These are phyloP conservation scores for Eriosoma lanigerum DNA, from an alignment of 1,140 invertebrate genomes.

Conservation along the genomic window DNA sequence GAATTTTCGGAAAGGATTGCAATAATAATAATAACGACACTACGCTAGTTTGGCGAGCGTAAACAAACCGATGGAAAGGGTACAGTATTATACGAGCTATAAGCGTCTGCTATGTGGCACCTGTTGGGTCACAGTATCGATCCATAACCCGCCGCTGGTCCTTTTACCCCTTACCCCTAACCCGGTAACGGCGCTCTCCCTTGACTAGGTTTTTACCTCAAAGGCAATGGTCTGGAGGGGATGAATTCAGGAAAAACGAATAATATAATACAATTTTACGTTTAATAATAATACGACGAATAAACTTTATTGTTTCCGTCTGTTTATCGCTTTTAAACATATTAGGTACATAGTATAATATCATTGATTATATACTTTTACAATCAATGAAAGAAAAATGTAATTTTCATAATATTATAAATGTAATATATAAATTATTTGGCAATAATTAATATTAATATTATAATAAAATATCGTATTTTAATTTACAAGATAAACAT, in stretches of 20 bases:
- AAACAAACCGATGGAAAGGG: not conserved
- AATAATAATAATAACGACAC: too few species aligned
- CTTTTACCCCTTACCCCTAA: constrained; percentile 3
- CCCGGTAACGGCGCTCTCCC: not conserved
- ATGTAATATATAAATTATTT: too few species aligned
- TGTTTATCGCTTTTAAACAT: not conserved
- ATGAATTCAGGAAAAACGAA: constrained; percentile 1
- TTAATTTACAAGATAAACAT: too few species aligned
- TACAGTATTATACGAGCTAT: too few species aligned
- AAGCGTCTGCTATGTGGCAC: constrained; percentile 34
- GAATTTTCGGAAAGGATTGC: too few species aligned
- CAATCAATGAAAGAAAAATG: too few species aligned
- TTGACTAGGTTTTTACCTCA: not conserved
- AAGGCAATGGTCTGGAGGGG: not conserved
- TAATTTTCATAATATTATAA: too few species aligned
- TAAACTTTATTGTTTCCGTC: not conserved
- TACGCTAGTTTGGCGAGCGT: not conserved
- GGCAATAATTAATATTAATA: too few species aligned
- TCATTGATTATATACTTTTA: too few species aligned
- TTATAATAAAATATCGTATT: too few species aligned
- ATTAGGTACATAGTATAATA: too few species aligned
- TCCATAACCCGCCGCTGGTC: not conserved
- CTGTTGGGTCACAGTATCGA: constrained; percentile 48
- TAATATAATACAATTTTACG: too few species aligned
- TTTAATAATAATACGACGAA: not conserved